Percentiles rank a stretch among this genome's conserved stretches.
Evolutionary conservation across 2,888 invertebrate species (phyloP).

Genomic region (Tenthredo scrophulariae): DNA sequence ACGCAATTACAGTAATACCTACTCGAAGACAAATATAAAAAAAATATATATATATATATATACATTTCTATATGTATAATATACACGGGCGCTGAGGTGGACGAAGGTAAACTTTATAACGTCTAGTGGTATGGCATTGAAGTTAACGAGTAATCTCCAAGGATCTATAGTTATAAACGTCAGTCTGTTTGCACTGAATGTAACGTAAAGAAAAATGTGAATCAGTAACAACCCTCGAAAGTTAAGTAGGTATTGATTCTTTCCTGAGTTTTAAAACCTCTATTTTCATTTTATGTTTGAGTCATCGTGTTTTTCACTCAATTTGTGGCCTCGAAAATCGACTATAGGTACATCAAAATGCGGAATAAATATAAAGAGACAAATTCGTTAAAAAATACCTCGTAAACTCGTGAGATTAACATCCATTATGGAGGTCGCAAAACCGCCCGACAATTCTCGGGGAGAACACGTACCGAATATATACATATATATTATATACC

Average conservation of each 20-base stretch:
- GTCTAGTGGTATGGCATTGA: constrained; percentile 18
- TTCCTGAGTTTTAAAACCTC: not conserved
- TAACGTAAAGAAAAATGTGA: not conserved
- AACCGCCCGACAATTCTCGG: not conserved
- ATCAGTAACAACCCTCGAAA: constrained; percentile 14
- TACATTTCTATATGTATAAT: not conserved
- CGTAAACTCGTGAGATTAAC: constrained; percentile 43
- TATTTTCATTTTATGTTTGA: not conserved
- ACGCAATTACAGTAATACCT: constrained; percentile 29
- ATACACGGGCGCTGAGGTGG: not conserved
- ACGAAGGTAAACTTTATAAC: not conserved
- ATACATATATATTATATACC: not conserved
- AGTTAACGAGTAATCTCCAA: constrained; percentile 5
- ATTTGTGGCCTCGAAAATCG: not conserved
- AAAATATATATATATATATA: not conserved
- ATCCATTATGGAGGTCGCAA: constrained; percentile 33
- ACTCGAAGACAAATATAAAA: constrained; percentile 10
- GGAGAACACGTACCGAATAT: constrained; percentile 21
- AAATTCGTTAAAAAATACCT: not conserved
- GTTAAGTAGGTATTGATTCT: not conserved
- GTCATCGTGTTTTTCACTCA: not conserved
- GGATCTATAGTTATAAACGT: constrained; percentile 7
- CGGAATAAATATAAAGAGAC: not conserved
- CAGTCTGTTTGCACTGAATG: not conserved
- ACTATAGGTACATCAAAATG: not conserved